These are phyloP conservation scores for Drosophila birchii DNA, from an alignment of 2,888 invertebrate genomes.

Conservation along the genomic window DNA sequence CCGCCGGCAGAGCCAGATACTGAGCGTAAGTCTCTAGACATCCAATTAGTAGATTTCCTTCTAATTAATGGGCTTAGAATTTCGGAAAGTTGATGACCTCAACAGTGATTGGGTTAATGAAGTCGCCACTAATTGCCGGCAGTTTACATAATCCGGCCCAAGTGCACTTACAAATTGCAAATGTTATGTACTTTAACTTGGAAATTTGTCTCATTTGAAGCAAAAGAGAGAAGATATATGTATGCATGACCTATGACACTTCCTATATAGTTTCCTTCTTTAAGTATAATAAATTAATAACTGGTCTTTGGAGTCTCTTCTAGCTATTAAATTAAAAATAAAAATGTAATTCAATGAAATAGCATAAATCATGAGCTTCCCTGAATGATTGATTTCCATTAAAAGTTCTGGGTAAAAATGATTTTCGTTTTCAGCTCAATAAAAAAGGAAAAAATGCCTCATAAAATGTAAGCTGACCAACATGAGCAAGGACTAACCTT, in stretches of 20 bases:
- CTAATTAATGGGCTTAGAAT: slow-evolving; percentile 44
- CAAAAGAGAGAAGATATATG: neutral
- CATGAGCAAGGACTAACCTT: slow-evolving; percentile 86
- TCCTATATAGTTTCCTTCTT: too few relatives aligned
- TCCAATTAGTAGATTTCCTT: slow-evolving; percentile 45
- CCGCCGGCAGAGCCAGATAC: slow-evolving; percentile 1
- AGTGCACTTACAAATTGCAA: slow-evolving; percentile 19
- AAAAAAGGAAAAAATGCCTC: slow-evolving; percentile 2
- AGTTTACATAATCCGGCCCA: slow-evolving; percentile 22
- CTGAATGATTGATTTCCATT: neutral
- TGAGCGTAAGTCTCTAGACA: slow-evolving; percentile 13
- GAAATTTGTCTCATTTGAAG: neutral
- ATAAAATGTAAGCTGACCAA: slow-evolving; percentile 8
- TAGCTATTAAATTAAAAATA: neutral
- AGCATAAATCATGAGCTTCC: neutral
- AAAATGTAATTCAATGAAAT: too few relatives aligned
- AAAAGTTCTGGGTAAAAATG: neutral
- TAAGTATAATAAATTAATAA: too few relatives aligned
- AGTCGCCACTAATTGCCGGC: slow-evolving; percentile 30
- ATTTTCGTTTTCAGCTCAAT: neutral
- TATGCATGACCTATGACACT: neutral
- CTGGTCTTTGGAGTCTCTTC: neutral
- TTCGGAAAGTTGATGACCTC: slow-evolving; percentile 32
- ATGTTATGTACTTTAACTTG: neutral
- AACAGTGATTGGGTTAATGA: slow-evolving; percentile 61